Conservation (phyloP, 2,113 vertebrate genomes). For the western clawed frog (Xenopus tropicalis) region DNA sequence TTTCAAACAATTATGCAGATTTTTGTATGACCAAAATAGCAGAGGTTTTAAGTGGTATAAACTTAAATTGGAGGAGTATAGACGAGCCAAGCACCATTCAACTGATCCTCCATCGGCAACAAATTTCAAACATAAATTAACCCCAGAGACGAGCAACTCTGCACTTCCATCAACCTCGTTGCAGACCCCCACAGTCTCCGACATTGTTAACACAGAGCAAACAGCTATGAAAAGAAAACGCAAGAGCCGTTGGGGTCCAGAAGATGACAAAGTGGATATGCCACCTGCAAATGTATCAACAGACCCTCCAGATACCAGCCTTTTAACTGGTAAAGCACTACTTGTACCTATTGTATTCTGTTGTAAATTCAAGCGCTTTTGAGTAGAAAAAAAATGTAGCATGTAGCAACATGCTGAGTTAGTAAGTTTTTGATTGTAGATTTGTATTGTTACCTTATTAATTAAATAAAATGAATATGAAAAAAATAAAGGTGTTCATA, state of each 20-base stretch:
- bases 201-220: conserved; percentile 19
- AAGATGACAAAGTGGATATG: conserved; percentile 85
- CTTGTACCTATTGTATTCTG: background rate
- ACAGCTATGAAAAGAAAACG: conserved; percentile 74
- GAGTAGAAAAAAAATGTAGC: no score
- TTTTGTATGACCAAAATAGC: conserved; percentile 85
- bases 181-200: background rate
- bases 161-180: background rate
- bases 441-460: no score
- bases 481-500: no score
- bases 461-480: no score
- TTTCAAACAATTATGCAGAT: conserved; percentile 58
- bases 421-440: no score
- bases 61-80: conserved; percentile 81
- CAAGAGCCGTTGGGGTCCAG: conserved; percentile 94
- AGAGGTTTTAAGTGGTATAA: conserved; percentile 79
- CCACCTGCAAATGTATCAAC: conserved; percentile 64
- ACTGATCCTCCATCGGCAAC: background rate
- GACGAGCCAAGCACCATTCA: conserved; percentile 54
- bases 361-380: no score
- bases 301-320: conserved; percentile 26
- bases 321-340: conserved; percentile 25
- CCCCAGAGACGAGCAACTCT: conserved; percentile 14
- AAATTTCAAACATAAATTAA: background rate
- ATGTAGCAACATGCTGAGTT: no score